Percentiles rank a stretch among this genome's conserved stretches.
phyloP scores from a whole-genome alignment of 2,797 vertebrate species.

The Myiotriccus ornatus region DNA sequence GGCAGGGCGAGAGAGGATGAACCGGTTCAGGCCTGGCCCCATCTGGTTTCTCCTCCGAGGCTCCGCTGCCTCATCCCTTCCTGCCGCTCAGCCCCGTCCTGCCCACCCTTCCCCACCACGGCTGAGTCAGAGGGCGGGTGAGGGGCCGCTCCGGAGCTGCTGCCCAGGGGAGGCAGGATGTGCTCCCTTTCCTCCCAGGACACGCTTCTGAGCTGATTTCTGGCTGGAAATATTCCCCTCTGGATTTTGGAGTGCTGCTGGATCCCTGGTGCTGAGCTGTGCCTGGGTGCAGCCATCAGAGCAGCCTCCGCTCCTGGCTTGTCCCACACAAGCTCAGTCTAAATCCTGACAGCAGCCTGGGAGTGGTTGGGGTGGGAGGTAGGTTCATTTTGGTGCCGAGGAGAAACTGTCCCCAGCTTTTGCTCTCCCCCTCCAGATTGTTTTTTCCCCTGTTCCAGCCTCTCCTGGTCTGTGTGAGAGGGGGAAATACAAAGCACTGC shows the following conservation, averaged over 20 bases:
- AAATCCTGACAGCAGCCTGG: background rate
- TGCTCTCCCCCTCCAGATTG: background rate
- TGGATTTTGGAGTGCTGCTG: background rate
- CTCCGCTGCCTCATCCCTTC: constrained; percentile 24
- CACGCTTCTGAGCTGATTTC: rapidly evolving
- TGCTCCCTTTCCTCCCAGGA: rapidly evolving
- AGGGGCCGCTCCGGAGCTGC: background rate
- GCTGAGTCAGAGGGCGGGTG: background rate
- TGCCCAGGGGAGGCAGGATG: background rate
- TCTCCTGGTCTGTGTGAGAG: background rate
- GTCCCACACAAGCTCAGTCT: background rate
- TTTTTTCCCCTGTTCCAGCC: background rate
- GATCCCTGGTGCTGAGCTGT: background rate
- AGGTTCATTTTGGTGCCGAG: background rate
- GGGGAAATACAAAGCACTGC: rapidly evolving
- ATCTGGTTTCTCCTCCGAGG: constrained; percentile 17
- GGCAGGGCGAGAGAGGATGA: constrained; percentile 10
- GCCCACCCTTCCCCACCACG: background rate
- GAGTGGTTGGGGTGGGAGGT: background rate
- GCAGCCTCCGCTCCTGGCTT: background rate
- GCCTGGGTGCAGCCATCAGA: background rate
- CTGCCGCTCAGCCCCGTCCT: background rate
- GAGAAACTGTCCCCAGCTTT: background rate
- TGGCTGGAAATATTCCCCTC: background rate
- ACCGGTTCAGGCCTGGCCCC: constrained; percentile 36